Evolutionary conservation across 2,797 vertebrate genomes (phyloP).

Genomic region (Anguilla marmorata): DNA sequence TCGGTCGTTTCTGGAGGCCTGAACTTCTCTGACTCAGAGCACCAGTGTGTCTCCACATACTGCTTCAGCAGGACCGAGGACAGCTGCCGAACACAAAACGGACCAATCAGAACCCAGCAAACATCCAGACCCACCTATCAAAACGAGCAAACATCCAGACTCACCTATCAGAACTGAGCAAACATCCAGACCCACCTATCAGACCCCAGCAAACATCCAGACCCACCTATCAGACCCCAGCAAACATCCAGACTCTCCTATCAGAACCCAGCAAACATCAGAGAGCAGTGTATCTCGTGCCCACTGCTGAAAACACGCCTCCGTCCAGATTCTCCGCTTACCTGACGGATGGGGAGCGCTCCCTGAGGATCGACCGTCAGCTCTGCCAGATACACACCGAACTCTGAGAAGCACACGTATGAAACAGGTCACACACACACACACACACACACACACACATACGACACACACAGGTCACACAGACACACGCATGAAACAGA

Average conservation of each 20-base stretch:
- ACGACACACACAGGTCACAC: too few species aligned
- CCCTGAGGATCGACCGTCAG: slow-evolving; percentile 95
- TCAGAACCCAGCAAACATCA: neutral
- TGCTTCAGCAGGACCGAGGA: slow-evolving; percentile 97
- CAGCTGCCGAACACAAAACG: slow-evolving; percentile 68
- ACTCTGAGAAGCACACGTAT: slow-evolving; percentile 72
- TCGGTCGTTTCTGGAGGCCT: slow-evolving; percentile 95
- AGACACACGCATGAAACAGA: too few species aligned
- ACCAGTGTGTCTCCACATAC: slow-evolving; percentile 99
- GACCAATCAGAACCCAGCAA: too few species aligned
- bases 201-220: too few species aligned
- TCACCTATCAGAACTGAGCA: too few species aligned
- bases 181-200: too few species aligned
- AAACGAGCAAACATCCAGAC: too few species aligned
- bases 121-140: too few species aligned
- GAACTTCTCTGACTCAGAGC: slow-evolving; percentile 95
- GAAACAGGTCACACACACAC: too few species aligned
- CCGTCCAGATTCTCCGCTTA: slow-evolving; percentile 59
- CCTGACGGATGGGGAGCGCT: slow-evolving; percentile 94
- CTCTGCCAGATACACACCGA: slow-evolving; percentile 96
- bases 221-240: too few species aligned
- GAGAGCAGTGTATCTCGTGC: neutral
- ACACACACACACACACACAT: too few species aligned
- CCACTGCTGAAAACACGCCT: neutral
- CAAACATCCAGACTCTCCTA: neutral